These are phyloP conservation scores for Brachypodius melanocephalos DNA, from an alignment of 2,113 vertebrate genomes.

Conservation along the genomic window DNA sequence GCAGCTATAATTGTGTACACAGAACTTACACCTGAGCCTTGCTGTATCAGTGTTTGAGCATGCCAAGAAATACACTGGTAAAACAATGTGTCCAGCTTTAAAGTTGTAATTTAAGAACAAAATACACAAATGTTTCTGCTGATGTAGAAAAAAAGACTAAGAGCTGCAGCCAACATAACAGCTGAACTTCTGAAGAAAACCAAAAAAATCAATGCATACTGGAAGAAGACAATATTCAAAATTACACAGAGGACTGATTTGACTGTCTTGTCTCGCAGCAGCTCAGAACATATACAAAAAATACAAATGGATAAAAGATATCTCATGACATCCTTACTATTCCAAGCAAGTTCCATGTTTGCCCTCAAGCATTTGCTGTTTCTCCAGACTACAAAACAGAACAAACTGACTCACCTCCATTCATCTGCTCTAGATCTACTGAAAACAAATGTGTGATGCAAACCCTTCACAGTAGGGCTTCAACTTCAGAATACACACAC, in stretches of 20 bases:
- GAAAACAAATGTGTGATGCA: neutral
- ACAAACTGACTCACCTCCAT: neutral
- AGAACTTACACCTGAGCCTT: conserved; percentile 9
- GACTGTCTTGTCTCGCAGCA: neutral
- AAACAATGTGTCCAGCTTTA: neutral
- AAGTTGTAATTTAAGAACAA: neutral
- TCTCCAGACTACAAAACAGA: neutral
- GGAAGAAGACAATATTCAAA: neutral
- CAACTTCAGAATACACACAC: neutral
- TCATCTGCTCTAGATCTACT: neutral
- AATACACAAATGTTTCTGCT: neutral
- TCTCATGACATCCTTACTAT: neutral
- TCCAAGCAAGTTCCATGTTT: neutral
- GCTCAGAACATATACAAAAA: neutral
- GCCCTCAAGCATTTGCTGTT: neutral
- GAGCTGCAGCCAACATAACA: neutral
- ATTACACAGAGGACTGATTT: neutral
- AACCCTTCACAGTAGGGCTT: neutral
- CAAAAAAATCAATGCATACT: neutral
- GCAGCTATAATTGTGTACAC: conserved; percentile 1
- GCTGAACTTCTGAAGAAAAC: neutral
- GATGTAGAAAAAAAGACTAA: neutral
- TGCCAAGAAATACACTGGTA: neutral
- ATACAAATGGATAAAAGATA: neutral
- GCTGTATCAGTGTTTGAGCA: neutral